Conservation (phyloP, 2,888 invertebrate species). For the Galerucella calmariensis region DNA sequence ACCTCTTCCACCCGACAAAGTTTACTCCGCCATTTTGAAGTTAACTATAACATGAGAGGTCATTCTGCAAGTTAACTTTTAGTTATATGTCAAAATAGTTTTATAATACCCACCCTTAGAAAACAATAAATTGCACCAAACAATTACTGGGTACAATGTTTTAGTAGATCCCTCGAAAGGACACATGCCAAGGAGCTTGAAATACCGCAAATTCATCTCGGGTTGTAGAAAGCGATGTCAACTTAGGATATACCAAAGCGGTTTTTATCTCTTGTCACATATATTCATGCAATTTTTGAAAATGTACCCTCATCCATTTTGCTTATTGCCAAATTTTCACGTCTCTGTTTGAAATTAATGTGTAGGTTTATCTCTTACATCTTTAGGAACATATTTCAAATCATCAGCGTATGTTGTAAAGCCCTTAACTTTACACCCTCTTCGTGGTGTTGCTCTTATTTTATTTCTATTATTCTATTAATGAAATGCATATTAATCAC, state of each 20-base stretch:
- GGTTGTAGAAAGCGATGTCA: background rate
- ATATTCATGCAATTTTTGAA: background rate
- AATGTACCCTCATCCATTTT: constrained; percentile 7
- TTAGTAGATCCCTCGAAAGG: background rate
- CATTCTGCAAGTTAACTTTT: too few relatives aligned
- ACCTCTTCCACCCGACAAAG: too few relatives aligned
- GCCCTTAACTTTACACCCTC: too few relatives aligned
- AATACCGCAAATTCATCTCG: background rate
- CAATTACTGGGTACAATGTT: background rate
- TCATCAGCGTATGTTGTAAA: too few relatives aligned
- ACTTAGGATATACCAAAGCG: background rate
- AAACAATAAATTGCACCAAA: background rate
- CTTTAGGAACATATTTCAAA: too few relatives aligned
- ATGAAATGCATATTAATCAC: too few relatives aligned
- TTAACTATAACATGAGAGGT: too few relatives aligned
- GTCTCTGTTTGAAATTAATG: background rate
- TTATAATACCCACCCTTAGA: background rate
- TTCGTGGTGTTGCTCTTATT: too few relatives aligned
- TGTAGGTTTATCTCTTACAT: background rate
- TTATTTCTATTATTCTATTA: too few relatives aligned
- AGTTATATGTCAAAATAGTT: too few relatives aligned
- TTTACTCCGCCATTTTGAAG: too few relatives aligned
- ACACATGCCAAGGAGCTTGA: background rate
- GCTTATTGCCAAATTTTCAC: constrained; percentile 18
- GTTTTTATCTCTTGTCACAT: constrained; percentile 2